These are phyloP conservation scores for Drosophila parabipectinata DNA, from an alignment of 1,140 invertebrate species.

Conservation along the genomic window DNA sequence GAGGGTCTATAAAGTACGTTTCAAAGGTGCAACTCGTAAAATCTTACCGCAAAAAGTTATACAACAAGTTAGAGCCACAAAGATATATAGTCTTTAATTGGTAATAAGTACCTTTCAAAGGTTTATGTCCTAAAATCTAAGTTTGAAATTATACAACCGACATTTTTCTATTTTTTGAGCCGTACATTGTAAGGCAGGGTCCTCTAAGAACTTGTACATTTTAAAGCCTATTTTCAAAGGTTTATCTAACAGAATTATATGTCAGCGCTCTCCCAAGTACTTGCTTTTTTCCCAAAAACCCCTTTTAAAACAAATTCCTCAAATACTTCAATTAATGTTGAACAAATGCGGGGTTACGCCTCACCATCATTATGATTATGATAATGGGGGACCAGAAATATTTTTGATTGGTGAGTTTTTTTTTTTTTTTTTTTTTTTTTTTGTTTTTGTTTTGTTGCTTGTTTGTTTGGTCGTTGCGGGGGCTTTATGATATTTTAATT, in stretches of 20 bases:
- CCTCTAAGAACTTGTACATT: not conserved
- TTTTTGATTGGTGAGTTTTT: constrained; percentile 20
- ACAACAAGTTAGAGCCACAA: no score
- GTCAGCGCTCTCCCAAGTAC: no score
- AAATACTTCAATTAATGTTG: constrained; percentile 1
- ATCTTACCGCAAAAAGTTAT: not conserved
- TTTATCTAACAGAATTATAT: no score
- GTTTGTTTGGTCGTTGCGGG: constrained; percentile 12
- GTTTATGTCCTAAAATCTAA: no score
- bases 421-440: not conserved
- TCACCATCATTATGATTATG: constrained; percentile 24
- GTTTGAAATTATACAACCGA: no score
- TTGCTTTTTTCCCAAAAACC: no score
- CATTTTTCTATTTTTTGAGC: not conserved
- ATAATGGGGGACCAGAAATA: constrained; percentile 25
- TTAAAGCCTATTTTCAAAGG: no score
- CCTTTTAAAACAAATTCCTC: not conserved
- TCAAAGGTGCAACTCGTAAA: not conserved
- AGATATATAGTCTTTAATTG: no score
- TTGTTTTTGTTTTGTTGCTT: not conserved
- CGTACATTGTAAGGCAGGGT: not conserved
- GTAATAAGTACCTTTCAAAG: no score
- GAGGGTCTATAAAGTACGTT: not conserved
- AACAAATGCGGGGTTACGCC: constrained; percentile 5
- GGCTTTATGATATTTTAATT: constrained; percentile 73